Evolutionary conservation across 2,113 vertebrate genomes (phyloP).

Genomic region (Recurvirostra avosetta): DNA sequence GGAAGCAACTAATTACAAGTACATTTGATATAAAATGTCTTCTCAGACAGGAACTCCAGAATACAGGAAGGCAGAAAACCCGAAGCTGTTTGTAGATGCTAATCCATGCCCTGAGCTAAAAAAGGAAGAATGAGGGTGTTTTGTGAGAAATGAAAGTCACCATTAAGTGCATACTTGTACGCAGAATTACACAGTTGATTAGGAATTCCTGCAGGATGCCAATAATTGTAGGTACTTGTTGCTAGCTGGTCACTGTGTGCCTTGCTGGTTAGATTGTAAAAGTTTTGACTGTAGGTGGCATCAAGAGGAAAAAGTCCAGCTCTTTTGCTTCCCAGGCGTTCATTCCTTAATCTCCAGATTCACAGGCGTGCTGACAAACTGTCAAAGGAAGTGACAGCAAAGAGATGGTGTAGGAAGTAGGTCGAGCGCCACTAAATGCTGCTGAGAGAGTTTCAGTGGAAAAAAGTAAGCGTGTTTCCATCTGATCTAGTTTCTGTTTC

Average conservation of each 20-base stretch:
- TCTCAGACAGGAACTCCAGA: not conserved
- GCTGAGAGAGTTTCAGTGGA: not conserved
- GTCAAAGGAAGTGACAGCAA: conserved; percentile 51
- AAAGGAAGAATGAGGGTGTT: not conserved
- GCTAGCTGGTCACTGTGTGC: not conserved
- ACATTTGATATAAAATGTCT: not conserved
- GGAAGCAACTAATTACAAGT: not conserved
- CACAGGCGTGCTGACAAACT: not conserved
- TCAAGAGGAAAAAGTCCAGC: not conserved
- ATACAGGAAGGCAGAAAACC: not conserved
- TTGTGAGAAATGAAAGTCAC: not conserved
- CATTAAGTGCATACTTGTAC: not conserved
- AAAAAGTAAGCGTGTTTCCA: conserved; percentile 34
- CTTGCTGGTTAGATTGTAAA: not conserved
- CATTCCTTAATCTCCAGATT: not conserved
- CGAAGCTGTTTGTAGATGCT: not conserved
- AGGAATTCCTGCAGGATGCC: conserved; percentile 10
- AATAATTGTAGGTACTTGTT: not conserved
- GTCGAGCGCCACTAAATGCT: not conserved
- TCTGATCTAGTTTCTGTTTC: conserved; percentile 48
- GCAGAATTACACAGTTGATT: not conserved
- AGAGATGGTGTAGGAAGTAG: conserved; percentile 17
- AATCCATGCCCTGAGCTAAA: not conserved
- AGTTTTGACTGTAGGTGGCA: conserved; percentile 26
- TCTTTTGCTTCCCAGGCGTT: not conserved